phyloP scores from a whole-genome alignment of 2,113 vertebrate species.

The cat (Felis catus) region DNA sequence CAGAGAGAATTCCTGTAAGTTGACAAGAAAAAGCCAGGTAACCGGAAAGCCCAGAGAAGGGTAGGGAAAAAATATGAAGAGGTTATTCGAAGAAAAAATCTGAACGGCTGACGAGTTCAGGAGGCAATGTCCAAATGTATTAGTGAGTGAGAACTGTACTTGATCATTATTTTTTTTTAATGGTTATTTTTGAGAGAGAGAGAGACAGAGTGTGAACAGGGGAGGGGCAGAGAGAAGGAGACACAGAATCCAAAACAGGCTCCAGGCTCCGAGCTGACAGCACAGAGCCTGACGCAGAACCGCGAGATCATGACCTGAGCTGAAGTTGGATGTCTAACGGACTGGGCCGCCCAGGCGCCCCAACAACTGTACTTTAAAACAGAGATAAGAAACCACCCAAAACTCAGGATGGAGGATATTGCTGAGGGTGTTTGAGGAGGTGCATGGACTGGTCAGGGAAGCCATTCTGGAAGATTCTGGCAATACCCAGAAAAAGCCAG shows the following conservation, averaged over 20 bases:
- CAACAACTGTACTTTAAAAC: not conserved
- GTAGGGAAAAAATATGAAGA: not conserved
- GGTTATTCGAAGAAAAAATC: not conserved
- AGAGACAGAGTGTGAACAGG: no score
- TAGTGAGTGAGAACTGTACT: fast-evolving
- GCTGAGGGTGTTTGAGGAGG: not conserved
- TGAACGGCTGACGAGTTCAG: not conserved
- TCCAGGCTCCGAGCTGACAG: no score
- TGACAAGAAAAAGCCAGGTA: not conserved
- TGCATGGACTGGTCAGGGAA: not conserved
- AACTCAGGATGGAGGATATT: not conserved
- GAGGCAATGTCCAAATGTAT: not conserved
- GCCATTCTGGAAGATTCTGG: not conserved
- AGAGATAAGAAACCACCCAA: no score
- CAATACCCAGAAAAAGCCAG: not conserved
- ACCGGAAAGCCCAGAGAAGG: not conserved
- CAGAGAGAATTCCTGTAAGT: not conserved
- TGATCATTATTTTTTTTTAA: no score
- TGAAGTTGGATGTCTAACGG: no score
- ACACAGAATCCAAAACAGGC: no score
- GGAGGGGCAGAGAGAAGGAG: no score
- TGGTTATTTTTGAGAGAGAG: no score
- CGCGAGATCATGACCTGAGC: no score
- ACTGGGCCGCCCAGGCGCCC: no score
- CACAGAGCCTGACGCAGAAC: no score